A percentile compares a stretch with the other conserved stretches of the same genome.
Conservation (phyloP, 2,888 invertebrate genomes). For the Lasioglossum pauxillum region DNA sequence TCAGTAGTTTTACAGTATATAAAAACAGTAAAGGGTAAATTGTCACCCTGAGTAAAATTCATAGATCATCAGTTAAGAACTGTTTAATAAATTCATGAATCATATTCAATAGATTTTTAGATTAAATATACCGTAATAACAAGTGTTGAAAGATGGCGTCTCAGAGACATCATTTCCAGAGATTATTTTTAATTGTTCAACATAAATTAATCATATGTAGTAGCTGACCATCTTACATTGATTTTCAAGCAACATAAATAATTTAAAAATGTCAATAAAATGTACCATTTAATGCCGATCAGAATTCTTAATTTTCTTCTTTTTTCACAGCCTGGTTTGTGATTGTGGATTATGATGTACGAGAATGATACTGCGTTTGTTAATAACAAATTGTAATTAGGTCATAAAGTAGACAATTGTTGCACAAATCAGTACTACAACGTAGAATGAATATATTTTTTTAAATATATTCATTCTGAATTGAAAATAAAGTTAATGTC, state of each 20-base stretch:
- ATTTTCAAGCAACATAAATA: background rate
- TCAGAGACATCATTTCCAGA: too few relatives aligned
- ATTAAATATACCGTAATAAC: background rate
- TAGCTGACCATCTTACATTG: background rate
- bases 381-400: background rate
- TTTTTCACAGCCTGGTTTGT: background rate
- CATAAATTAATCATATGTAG: too few relatives aligned
- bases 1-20: too few relatives aligned
- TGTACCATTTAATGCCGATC: background rate
- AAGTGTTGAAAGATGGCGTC: too few relatives aligned
- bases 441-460: background rate
- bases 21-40: too few relatives aligned
- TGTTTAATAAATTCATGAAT: background rate
- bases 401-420: background rate
- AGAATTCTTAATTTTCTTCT: background rate
- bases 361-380: background rate
- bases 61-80: background rate
- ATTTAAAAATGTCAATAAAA: background rate
- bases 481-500: background rate
- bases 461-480: too few relatives aligned
- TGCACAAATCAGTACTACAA: background rate
- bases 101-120: background rate
- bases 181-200: too few relatives aligned
- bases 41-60: too few relatives aligned
- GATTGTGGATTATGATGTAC: too few relatives aligned